Conservation (phyloP, 2,888 invertebrate genomes). For the Cistogaster globosa region DNA sequence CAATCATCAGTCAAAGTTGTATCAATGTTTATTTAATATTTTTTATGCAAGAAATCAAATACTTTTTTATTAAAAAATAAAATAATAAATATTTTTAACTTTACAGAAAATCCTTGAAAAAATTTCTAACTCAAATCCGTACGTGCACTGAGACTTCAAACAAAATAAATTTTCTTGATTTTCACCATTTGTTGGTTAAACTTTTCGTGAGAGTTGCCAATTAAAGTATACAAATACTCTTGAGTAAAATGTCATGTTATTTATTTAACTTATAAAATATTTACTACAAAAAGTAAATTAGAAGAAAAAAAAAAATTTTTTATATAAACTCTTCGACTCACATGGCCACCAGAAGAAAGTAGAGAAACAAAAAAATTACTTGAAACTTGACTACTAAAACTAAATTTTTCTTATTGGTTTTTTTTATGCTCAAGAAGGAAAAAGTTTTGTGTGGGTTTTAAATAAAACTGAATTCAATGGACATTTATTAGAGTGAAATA, state of each 20-base stretch:
- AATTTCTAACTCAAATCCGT: neutral
- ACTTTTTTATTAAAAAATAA: too few species aligned
- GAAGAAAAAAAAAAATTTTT: constrained; percentile 3
- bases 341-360: neutral
- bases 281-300: constrained; percentile 35
- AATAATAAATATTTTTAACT: neutral
- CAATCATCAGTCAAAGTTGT: too few species aligned
- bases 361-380: neutral
- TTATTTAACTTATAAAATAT: constrained; percentile 62
- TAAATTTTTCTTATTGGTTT: constrained; percentile 30
- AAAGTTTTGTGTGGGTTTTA: constrained; percentile 52
- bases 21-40: too few species aligned
- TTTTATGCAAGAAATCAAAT: too few species aligned
- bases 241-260: constrained; percentile 61
- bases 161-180: constrained; percentile 5
- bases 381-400: constrained; percentile 48
- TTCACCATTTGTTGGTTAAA: constrained; percentile 4
- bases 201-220: constrained; percentile 35
- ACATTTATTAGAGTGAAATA: constrained; percentile 54
- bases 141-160: neutral
- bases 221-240: constrained; percentile 50
- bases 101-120: neutral
- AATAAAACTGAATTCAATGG: constrained; percentile 55
- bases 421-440: constrained; percentile 8
- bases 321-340: neutral